Base-by-base conservation (phyloP, 2,797 vertebrate species). In the Ispidina picta region DNA sequence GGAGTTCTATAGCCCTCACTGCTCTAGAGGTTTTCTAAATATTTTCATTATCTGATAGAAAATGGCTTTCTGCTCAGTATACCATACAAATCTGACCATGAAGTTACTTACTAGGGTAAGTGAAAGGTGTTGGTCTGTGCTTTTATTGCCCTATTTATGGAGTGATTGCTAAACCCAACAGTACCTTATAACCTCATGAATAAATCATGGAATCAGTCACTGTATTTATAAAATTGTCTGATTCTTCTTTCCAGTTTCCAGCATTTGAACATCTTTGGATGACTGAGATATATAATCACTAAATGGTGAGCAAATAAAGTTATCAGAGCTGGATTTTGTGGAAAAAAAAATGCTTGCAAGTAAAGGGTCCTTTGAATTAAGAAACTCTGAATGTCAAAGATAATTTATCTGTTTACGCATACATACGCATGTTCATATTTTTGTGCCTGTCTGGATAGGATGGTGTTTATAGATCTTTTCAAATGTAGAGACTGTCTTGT, bases 131-230 rank as follows among this genome's bases (percentile, higher is more conserved):
- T 98, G 97, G 95, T 97, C 96, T 97, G 93, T 97, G 96, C 97
- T 97, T 98, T 98, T 97, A 98, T 97, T 96, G 91, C 97, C 96
- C 95, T 97, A 97, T 96, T 97, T 97, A 96, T 96, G 89, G 85
- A 96, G 93, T 81, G 76, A 97, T 96, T 96, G 92, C 90, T 95
- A 97, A 97, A 92, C 91, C 87, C 76, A 95, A 96, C 59, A 92
- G 90, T 96, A 94, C 91, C 94, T 95, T 94, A 95, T 93, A 96
- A 95, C 76, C 88, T 96, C 92, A 95, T 92, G 95, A 96, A 97
- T 95, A 96, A 96, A 89, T 95, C 91, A 97, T 94, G 93, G 90
- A 95, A 95, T 88, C 94, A 92, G 69, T 94, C 94, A 94, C 89
- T 93, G 95, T 89, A 95, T 79, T 92, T 96, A 93, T 86, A 92